These are phyloP conservation scores for Erpetoichthys calabaricus DNA, from an alignment of 2,797 vertebrate genomes.

Conservation along the genomic window DNA sequence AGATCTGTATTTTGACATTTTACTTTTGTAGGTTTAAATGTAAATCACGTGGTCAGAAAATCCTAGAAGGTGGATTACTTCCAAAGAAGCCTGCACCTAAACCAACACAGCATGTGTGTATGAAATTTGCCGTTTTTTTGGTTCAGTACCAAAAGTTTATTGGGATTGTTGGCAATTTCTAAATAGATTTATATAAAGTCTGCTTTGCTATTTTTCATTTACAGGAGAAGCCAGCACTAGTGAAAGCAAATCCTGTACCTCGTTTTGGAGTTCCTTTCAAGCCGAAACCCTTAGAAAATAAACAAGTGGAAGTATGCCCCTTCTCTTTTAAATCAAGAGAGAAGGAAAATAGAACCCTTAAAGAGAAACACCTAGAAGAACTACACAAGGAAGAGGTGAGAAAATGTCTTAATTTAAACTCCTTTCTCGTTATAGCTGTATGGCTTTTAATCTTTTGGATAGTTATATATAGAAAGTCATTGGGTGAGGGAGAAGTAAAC, in stretches of 20 bases:
- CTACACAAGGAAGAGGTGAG: constrained; percentile 51
- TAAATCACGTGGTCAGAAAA: constrained; percentile 48
- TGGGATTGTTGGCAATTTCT: no score
- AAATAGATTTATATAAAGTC: no score
- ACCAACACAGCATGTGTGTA: constrained; percentile 27
- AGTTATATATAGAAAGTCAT: no score
- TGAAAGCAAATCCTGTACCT: constrained; percentile 45
- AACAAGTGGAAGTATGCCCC: constrained; percentile 41
- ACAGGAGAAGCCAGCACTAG: constrained; percentile 28
- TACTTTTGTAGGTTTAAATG: constrained; percentile 42
- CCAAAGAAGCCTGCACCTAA: constrained; percentile 43
- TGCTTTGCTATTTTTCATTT: constrained; percentile 8
- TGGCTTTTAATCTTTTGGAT: no score
- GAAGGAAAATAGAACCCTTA: constrained; percentile 43
- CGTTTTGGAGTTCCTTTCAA: constrained; percentile 55
- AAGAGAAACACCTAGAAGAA: constrained; percentile 54
- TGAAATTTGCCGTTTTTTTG: no score
- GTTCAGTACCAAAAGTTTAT: no score
- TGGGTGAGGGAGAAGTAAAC: no score
- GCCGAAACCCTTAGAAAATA: constrained; percentile 39
- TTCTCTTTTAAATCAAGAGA: constrained; percentile 55
- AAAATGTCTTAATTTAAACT: no score
- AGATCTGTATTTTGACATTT: constrained; percentile 9
- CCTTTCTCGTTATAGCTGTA: no score
- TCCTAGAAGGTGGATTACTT: constrained; percentile 42